Conservation (phyloP, 92 coral and sea anemone genomes). For the Parazoanthus atlanticus region DNA sequence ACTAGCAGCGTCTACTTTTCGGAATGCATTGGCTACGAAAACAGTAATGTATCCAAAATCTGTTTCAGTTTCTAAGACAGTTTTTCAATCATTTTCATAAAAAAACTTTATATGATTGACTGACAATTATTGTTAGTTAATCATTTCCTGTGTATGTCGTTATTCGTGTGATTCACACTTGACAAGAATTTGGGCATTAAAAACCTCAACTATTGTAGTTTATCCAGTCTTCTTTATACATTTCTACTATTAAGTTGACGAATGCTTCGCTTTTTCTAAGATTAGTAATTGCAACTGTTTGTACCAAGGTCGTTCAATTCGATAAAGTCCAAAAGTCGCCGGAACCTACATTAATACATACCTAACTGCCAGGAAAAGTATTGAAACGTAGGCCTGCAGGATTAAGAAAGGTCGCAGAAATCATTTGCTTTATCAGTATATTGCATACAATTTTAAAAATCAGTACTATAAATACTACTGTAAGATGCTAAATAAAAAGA, state of each 20-base stretch:
- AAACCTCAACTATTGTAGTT: too few relatives aligned
- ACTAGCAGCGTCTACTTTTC: too few relatives aligned
- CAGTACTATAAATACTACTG: background rate
- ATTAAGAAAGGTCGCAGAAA: background rate
- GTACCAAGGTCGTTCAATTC: background rate
- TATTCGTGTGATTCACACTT: too few relatives aligned
- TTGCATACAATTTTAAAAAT: too few relatives aligned
- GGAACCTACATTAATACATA: constrained; percentile 3
- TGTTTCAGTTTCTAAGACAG: background rate
- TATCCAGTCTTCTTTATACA: too few relatives aligned
- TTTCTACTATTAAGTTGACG: background rate
- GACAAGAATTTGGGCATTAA: too few relatives aligned
- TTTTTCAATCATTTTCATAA: too few relatives aligned
- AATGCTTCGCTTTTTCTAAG: too few relatives aligned
- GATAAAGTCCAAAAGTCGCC: background rate
- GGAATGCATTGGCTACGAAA: background rate
- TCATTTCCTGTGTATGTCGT: too few relatives aligned
- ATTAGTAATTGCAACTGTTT: background rate
- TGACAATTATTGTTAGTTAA: background rate
- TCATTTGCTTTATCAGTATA: background rate
- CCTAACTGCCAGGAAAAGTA: constrained; percentile 96
- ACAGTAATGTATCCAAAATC: background rate
- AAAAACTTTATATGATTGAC: background rate
- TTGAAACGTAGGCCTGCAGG: constrained; percentile 92
- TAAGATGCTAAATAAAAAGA: background rate